Base-by-base conservation (phyloP, 2,113 vertebrate species). In the Diphyllodes magnificus region DNA sequence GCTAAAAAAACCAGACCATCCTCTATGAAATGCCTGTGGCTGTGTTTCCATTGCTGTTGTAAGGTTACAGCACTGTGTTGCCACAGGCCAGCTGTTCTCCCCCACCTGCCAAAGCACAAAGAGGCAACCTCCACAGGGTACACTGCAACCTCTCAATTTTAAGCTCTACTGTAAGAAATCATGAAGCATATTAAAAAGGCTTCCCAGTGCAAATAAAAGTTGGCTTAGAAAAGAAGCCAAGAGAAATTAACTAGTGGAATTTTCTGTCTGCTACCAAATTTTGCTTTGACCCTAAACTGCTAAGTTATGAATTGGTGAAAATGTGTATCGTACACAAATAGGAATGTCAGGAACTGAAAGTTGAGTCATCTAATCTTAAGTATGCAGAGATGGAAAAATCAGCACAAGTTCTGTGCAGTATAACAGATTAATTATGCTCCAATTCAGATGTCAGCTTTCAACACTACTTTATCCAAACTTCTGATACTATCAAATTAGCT, bases 161-260 rank as follows among this genome's bases (percentile, higher is more conserved):
- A 86, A 90, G 31, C n/a, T 72, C 54, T 56, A 45, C 31, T 56
- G 1, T 40, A 82, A 69, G 82, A 91, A 88, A 86, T 51, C 72
- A 60, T 64, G 60, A 78, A 88, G 35, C 11, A 47, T 53, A 73
- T 81, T 77, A n/a, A 75, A 92, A 90, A 83, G 40, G 12, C 25
- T 88, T 91, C 80, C 76, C 78, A 69, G 17, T 77, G 51, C 35
- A 95, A 95, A 83, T 83, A 78, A n/a, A 86, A 35, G 24, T 33
- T 73, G 50, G 51, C 33, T 83, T 37, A 75, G 84, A 86, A 91
- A 75, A 77, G 45, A 66, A 77, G 82, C 63, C 87, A 94, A 90
- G 35, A 93, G 25, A 91, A 94, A 82, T 83, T 59, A 93, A 81
- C 49, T 21, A 75, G 72, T 47, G 72, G 82, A 93, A 88, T 90